These are phyloP conservation scores for Standfussiana lucernea DNA, from an alignment of 2,888 invertebrate genomes.

Conservation along the genomic window DNA sequence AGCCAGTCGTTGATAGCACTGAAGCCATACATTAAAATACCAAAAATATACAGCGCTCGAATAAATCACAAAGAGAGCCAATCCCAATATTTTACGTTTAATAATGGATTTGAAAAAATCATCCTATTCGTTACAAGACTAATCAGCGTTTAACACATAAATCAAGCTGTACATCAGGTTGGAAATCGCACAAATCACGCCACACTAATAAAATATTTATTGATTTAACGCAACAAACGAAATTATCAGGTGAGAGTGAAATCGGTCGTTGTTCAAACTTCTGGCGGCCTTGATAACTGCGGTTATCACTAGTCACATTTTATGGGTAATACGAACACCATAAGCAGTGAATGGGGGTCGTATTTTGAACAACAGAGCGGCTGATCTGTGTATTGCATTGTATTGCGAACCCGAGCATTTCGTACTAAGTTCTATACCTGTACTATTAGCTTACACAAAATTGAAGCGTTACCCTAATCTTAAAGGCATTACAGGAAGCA, in stretches of 20 bases:
- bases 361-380: background rate
- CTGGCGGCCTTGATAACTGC: constrained; percentile 16
- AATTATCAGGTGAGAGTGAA: constrained; percentile 35
- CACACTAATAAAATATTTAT: constrained; percentile 44
- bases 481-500: background rate
- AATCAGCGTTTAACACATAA: constrained; percentile 29
- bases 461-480: background rate
- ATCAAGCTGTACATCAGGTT: constrained; percentile 32
- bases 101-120: constrained; percentile 27
- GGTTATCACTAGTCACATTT: constrained; percentile 28
- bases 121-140: constrained; percentile 30
- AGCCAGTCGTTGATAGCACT: background rate
- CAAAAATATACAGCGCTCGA: background rate
- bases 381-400: background rate
- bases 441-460: background rate
- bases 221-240: constrained; percentile 31
- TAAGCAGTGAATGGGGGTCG: background rate
- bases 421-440: background rate
- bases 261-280: constrained; percentile 7
- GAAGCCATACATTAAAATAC: background rate
- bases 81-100: constrained; percentile 20
- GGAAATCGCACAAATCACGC: constrained; percentile 37
- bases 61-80: background rate
- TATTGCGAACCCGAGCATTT: background rate
- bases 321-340: constrained; percentile 21